Conservation (phyloP, 2,797 vertebrate genomes). For the Rhinophrynus dorsalis region DNA sequence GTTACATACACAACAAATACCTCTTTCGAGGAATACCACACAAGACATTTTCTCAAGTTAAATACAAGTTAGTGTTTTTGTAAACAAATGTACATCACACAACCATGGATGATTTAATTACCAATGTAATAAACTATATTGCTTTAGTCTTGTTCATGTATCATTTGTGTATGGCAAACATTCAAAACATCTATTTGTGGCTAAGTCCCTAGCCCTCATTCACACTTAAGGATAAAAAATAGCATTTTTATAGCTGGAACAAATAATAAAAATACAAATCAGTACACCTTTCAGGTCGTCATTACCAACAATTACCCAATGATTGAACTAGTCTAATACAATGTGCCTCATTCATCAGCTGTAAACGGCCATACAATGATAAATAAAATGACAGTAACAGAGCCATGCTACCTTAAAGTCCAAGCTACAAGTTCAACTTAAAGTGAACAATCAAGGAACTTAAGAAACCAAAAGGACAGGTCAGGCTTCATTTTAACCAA, state of each 20-base stretch:
- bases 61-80: conserved; percentile 73
- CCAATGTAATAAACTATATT: conserved; percentile 78
- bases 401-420: conserved; percentile 99
- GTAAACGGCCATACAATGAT: conserved; percentile 83
- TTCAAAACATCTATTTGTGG: conserved; percentile 63
- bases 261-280: conserved; percentile 63
- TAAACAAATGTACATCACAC: conserved; percentile 78
- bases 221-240: conserved; percentile 60
- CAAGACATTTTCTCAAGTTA: conserved; percentile 47
- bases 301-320: conserved; percentile 81
- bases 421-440: conserved; percentile 86
- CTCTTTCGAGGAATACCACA: conserved; percentile 54
- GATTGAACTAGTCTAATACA: conserved; percentile 86
- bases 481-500: conserved; percentile 71
- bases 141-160: conserved; percentile 73
- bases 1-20: conserved; percentile 51
- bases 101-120: conserved; percentile 75
- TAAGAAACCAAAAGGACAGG: conserved; percentile 57
- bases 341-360: conserved; percentile 92
- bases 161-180: conserved; percentile 67
- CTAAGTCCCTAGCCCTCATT: conserved; percentile 72
- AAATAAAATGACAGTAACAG: conserved; percentile 82
- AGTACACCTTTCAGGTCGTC: conserved; percentile 89
- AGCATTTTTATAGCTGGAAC: conserved; percentile 9
- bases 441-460: conserved; percentile 65